Evolutionary conservation across 2,888 invertebrate genomes (phyloP).

Genomic region (Agrochola lychnidis): DNA sequence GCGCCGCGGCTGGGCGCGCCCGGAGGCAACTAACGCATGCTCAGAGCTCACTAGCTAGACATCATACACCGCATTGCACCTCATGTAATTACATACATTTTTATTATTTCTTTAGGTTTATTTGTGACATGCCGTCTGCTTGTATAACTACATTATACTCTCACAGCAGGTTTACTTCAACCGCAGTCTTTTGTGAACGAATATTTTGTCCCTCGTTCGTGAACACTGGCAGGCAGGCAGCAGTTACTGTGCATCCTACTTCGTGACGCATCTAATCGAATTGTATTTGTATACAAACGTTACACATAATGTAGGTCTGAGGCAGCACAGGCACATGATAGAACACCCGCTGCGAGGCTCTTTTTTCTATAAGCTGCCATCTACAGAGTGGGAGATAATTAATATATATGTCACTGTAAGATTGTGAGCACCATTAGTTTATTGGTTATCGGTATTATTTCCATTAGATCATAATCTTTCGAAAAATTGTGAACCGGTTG

Average conservation of each 20-base stretch:
- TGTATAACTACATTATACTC: not conserved
- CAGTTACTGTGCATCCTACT: conserved; percentile 6
- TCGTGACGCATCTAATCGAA: not conserved
- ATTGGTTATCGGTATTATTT: too few species aligned
- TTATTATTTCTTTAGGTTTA: conserved; percentile 34
- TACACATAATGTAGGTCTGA: not conserved
- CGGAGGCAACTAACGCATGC: conserved; percentile 84
- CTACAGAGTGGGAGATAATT: not conserved
- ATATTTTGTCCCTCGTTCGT: not conserved
- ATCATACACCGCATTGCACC: conserved; percentile 86
- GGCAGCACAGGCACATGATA: not conserved
- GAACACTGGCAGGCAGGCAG: conserved; percentile 15
- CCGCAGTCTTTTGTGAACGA: not conserved
- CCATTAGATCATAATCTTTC: too few species aligned
- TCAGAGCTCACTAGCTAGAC: conserved; percentile 81
- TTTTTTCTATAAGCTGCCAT: not conserved
- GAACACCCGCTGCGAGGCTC: not conserved
- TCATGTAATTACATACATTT: conserved; percentile 78
- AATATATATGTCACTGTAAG: too few species aligned
- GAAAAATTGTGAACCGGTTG: too few species aligned
- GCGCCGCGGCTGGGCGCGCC: conserved; percentile 80
- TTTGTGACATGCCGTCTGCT: conserved; percentile 30
- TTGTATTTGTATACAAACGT: not conserved
- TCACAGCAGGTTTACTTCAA: not conserved
- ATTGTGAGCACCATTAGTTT: too few species aligned